Base-by-base conservation (phyloP, 2,888 invertebrate genomes). In the Noctua fimbriata region DNA sequence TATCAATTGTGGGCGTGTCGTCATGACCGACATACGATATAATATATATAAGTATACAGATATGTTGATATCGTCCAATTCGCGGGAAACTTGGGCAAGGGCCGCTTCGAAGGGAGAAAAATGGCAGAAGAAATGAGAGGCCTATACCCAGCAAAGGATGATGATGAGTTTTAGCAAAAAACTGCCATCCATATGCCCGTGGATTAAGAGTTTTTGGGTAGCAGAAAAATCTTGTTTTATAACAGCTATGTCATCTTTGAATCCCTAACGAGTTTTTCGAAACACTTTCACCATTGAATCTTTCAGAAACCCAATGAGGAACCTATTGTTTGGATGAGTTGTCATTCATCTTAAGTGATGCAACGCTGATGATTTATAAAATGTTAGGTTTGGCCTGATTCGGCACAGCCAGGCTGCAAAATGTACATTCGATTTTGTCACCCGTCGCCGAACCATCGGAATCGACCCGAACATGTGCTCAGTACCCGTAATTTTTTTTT, bases 1-100 rank as follows among this genome's bases (percentile, higher is more conserved):
- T 80, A 72, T 75, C 76, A 75, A 78, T 73, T 83, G 79, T 84
- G 41, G 85, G 79, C 80, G 87, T 84, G 84, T 74, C 87, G 66
- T 80, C 87, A 79, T 79, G 76, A 79, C 63, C 58, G 79, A 66
- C 71, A 72, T 72, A 60, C 71, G 14, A 63, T 67, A 4, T 32
- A 32, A 63, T 36, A 36, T 36, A 36, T 10, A 47, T 58, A 66
- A 70, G 16, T 65, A 41, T 28, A 49, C 36, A 24, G 24, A 84
- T 65, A 58, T 82, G 16, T 65, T 24, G 32, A 70, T 47, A n/a
- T 67, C 67, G 44, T 44, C 1, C n/a, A 44, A 28, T 3, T 44
- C 4, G 9, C 4, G n/a, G 67, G 24, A 41, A 66, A 24, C 6
- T 66, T 41, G 14, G 6, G 36, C 24, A 41, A 24, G 41, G 41